Conservation (phyloP, 2,888 invertebrate species). For the Escarpia spicata region DNA sequence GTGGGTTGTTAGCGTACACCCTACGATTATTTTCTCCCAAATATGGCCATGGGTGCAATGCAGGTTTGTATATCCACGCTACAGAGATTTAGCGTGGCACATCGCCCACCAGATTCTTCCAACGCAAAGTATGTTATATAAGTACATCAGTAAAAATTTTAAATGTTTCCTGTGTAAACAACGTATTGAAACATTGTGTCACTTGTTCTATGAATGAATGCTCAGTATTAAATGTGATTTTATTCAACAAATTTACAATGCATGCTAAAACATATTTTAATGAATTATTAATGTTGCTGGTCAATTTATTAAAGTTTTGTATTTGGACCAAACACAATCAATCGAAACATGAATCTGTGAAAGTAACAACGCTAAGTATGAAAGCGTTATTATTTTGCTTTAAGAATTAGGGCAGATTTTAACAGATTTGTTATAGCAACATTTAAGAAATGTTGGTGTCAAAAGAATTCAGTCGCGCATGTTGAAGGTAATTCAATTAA, state of each 20-base stretch:
- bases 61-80: background rate
- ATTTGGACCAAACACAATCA: background rate
- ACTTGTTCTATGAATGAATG: constrained; percentile 21
- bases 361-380: too few relatives aligned
- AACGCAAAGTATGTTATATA: background rate
- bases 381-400: too few relatives aligned
- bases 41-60: background rate
- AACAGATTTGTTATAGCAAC: too few relatives aligned
- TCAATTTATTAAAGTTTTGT: constrained; percentile 18
- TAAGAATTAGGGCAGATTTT: too few relatives aligned
- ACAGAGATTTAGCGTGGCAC: background rate
- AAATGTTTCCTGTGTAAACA: background rate
- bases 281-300: background rate
- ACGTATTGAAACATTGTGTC: background rate
- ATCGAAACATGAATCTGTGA: background rate
- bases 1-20: background rate
- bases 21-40: background rate
- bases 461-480: too few relatives aligned
- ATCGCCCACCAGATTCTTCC: background rate
- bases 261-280: background rate
- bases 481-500: too few relatives aligned
- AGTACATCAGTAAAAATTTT: background rate
- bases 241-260: background rate
- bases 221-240: background rate
- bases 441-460: too few relatives aligned